A percentile compares a stretch with the other conserved stretches of the same genome.
These are phyloP conservation scores for Neoascia interrupta DNA, from an alignment of 2,888 invertebrate species.

Conservation along the genomic window DNA sequence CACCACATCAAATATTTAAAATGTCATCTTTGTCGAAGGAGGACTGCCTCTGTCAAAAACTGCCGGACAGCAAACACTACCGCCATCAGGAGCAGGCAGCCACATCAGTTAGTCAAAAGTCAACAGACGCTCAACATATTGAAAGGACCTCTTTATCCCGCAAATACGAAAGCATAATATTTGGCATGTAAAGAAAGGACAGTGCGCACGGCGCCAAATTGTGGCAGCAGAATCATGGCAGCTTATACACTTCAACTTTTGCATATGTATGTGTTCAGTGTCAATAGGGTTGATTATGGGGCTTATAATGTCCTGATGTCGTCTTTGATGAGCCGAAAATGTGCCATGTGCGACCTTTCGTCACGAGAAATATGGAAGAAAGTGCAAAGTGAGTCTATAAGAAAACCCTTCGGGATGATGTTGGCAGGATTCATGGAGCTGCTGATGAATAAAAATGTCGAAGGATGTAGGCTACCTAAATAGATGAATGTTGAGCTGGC, in stretches of 20 bases:
- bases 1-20: conserved; percentile 69
- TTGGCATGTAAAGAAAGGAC: conserved; percentile 48
- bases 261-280: conserved; percentile 43
- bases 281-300: conserved; percentile 52
- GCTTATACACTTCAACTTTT: no score
- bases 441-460: background rate
- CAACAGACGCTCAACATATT: conserved; percentile 61
- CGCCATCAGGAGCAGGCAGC: conserved; percentile 13
- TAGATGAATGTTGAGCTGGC: no score
- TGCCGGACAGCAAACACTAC: conserved; percentile 54
- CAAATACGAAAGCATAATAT: conserved; percentile 63
- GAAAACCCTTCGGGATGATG: background rate
- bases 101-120: conserved; percentile 69
- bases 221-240: no score
- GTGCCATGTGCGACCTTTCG: conserved; percentile 14
- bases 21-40: conserved; percentile 60
- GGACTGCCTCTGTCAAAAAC: conserved; percentile 36
- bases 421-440: background rate
- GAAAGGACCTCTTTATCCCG: conserved; percentile 54
- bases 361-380: conserved; percentile 27
- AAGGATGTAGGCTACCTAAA: no score
- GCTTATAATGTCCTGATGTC: conserved; percentile 45
- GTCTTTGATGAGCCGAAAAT: conserved; percentile 35
- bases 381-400: conserved; percentile 10
- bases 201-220: no score